Conservation (phyloP, 1,140 invertebrate genomes). For the Conus ventricosus region DNA sequence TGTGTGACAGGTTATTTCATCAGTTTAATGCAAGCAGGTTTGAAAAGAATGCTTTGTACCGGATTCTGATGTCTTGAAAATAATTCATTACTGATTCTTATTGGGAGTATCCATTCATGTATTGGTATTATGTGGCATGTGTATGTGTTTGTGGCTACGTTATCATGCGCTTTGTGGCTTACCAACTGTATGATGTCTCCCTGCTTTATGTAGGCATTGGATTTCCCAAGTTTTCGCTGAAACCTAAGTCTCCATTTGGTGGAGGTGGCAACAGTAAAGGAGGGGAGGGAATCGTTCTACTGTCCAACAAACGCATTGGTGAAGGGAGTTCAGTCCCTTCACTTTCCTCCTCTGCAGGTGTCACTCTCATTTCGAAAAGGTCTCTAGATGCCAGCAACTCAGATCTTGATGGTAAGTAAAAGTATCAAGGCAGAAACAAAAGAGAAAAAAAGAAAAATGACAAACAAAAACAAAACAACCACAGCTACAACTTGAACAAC, state of each 20-base stretch:
- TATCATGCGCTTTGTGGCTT: constrained; percentile 13
- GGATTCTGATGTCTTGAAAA: no score
- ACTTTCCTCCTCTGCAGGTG: constrained; percentile 43
- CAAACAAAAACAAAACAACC: no score
- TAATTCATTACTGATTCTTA: neutral
- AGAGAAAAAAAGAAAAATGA: no score
- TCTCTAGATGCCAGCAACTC: constrained; percentile 49
- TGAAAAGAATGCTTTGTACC: no score
- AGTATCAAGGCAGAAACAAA: neutral
- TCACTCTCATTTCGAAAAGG: constrained; percentile 59
- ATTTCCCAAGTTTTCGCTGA: constrained; percentile 59
- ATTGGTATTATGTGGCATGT: neutral
- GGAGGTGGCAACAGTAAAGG: constrained; percentile 32
- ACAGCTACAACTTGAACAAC: no score
- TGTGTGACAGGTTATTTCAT: no score
- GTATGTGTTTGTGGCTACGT: neutral
- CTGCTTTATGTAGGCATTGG: constrained; percentile 55
- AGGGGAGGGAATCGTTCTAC: constrained; percentile 56
- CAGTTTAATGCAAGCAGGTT: no score
- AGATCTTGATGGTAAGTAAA: constrained; percentile 58
- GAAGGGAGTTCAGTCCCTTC: constrained; percentile 34
- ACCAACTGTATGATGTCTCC: constrained; percentile 15
- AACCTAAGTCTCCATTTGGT: constrained; percentile 37
- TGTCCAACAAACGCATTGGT: constrained; percentile 52
- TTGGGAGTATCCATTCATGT: neutral